These are phyloP conservation scores for Epinephelus cyanopodus DNA, from an alignment of 2,113 vertebrate species.

Conservation along the genomic window DNA sequence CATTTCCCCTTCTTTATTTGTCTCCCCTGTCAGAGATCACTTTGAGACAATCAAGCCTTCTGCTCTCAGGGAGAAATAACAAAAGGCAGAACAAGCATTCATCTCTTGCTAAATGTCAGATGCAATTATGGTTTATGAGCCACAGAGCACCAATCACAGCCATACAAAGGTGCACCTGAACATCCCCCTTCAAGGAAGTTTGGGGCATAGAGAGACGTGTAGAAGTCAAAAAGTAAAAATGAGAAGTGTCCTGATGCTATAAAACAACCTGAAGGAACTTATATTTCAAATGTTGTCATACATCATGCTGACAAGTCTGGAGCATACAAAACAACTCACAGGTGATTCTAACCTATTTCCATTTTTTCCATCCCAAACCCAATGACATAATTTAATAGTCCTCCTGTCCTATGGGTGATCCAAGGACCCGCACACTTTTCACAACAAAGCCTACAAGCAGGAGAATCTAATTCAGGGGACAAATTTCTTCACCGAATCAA, in stretches of 20 bases:
- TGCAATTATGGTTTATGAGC: constrained; percentile 74
- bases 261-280: constrained; percentile 6
- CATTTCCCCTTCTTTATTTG: neutral
- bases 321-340: neutral
- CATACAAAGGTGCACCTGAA: constrained; percentile 18
- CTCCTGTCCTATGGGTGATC: neutral
- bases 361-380: neutral
- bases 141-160: constrained; percentile 63
- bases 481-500: constrained; percentile 2
- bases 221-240: constrained; percentile 3
- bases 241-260: neutral
- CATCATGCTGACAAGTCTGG: constrained; percentile 5
- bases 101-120: constrained; percentile 78
- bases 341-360: too few relatives aligned
- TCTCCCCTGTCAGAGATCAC: constrained; percentile 37
- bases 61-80: constrained; percentile 51
- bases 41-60: constrained; percentile 66
- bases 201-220: constrained; percentile 13
- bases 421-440: neutral
- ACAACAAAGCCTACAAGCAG: neutral
- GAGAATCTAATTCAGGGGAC: neutral
- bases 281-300: constrained; percentile 15
- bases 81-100: constrained; percentile 61
- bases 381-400: neutral
- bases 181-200: constrained; percentile 22